Evolutionary conservation across 2,113 vertebrate species (phyloP).

Genomic region (Zosterops hypoxanthus): DNA sequence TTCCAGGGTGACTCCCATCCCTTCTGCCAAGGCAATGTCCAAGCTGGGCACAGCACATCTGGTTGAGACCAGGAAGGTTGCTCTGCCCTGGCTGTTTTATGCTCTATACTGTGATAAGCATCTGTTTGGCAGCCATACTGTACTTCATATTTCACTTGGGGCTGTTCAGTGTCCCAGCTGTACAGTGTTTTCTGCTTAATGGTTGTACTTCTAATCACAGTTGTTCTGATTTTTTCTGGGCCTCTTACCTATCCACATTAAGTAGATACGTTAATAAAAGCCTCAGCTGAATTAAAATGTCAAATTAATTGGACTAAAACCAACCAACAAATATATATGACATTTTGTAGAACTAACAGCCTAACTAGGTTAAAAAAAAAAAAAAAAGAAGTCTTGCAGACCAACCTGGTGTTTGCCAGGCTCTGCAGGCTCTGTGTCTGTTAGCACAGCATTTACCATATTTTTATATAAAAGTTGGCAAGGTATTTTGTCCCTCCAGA

Average conservation of each 20-base stretch:
- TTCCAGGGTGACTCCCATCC: neutral
- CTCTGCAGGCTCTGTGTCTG: neutral
- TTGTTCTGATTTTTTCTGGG: neutral
- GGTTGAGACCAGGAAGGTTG: neutral
- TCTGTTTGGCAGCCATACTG: neutral
- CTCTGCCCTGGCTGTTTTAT: neutral
- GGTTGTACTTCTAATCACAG: neutral
- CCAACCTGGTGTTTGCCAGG: neutral
- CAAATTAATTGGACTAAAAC: slow-evolving; percentile 3
- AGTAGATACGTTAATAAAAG: neutral
- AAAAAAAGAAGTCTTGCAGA: neutral
- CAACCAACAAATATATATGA: neutral
- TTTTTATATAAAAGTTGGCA: neutral
- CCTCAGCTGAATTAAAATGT: slow-evolving; percentile 5
- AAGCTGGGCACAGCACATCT: neutral
- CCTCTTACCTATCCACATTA: neutral
- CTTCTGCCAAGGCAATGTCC: neutral
- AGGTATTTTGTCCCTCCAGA: neutral
- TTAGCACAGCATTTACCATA: neutral
- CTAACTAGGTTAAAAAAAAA: neutral
- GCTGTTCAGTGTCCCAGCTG: neutral
- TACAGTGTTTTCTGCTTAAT: neutral
- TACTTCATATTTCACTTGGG: neutral
- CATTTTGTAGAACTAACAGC: neutral
- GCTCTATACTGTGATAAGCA: neutral